Evolutionary conservation across 2,797 vertebrate species (phyloP).

Genomic region (Petrocephalus sullivani): DNA sequence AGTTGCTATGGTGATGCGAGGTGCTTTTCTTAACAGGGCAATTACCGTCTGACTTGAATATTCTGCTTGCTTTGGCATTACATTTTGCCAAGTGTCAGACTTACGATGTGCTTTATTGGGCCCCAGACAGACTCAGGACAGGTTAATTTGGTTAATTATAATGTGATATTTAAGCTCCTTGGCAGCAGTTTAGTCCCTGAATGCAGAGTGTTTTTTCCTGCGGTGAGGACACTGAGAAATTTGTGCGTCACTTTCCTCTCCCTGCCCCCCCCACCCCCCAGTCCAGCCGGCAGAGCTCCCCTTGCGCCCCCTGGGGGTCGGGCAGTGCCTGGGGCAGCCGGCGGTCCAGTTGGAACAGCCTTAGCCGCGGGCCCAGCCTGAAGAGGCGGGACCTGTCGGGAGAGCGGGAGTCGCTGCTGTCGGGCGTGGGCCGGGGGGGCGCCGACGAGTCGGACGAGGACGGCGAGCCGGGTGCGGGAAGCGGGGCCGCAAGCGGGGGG

Average conservation of each 20-base stretch:
- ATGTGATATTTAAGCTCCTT: background rate
- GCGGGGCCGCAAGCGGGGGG: constrained; percentile 40
- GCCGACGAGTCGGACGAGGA: constrained; percentile 66
- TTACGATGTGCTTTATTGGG: background rate
- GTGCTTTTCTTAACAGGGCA: background rate
- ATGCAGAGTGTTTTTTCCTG: background rate
- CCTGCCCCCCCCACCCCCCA: constrained; percentile 43
- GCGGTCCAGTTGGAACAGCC: constrained; percentile 92
- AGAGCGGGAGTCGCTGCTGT: constrained; percentile 86
- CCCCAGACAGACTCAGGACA: background rate
- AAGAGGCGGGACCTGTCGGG: constrained; percentile 82
- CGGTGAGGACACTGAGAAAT: background rate
- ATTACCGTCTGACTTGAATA: background rate
- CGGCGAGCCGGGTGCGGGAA: constrained; percentile 58
- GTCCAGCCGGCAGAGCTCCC: constrained; percentile 83
- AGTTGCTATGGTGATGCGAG: background rate
- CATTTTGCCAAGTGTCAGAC: background rate
- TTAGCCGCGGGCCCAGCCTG: constrained; percentile 84
- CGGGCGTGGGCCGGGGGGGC: constrained; percentile 77
- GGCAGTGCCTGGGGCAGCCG: constrained; percentile 86
- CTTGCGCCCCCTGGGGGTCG: constrained; percentile 71
- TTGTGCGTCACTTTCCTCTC: background rate
- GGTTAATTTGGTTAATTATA: background rate
- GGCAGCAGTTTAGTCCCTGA: background rate
- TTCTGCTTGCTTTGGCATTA: background rate